Conservation (phyloP, 2,888 invertebrate genomes). For the Hipparchia sbordonii region DNA sequence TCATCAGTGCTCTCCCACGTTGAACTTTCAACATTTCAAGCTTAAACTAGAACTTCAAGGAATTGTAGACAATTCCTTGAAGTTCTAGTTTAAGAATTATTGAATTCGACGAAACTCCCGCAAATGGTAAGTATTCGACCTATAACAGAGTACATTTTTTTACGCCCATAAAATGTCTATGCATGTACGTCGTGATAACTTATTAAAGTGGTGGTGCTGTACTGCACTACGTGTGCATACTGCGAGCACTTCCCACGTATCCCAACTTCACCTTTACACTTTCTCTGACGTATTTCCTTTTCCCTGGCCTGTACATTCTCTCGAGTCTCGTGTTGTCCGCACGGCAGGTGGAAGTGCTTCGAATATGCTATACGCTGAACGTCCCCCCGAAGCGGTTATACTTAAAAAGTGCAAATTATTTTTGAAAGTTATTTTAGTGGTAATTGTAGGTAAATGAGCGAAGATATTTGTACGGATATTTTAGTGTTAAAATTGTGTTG, state of each 20-base stretch:
- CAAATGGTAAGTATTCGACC: background rate
- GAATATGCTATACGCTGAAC: constrained; percentile 75
- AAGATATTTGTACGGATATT: constrained; percentile 61
- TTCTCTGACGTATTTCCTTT: constrained; percentile 38
- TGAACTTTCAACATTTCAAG: background rate
- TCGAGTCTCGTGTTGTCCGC: constrained; percentile 18
- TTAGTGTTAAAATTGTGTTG: constrained; percentile 62
- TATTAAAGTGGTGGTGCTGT: constrained; percentile 49
- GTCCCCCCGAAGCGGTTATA: constrained; percentile 78
- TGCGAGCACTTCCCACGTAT: constrained; percentile 71
- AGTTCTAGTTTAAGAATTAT: too few relatives aligned
- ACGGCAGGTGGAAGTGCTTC: constrained; percentile 66
- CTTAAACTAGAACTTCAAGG: background rate
- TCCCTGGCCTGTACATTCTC: constrained; percentile 22
- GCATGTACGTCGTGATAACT: background rate
- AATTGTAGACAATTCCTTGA: too few relatives aligned
- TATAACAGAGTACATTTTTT: background rate
- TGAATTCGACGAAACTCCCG: background rate
- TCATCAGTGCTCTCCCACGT: too few relatives aligned
- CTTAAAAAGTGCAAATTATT: constrained; percentile 75
- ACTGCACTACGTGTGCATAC: constrained; percentile 53
- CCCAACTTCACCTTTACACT: constrained; percentile 55
- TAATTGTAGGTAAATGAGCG: constrained; percentile 65
- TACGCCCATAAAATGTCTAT: background rate
- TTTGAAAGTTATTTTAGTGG: constrained; percentile 68